Conservation (phyloP, 1,140 invertebrate species). For the Drosophila malerkotliana region DNA sequence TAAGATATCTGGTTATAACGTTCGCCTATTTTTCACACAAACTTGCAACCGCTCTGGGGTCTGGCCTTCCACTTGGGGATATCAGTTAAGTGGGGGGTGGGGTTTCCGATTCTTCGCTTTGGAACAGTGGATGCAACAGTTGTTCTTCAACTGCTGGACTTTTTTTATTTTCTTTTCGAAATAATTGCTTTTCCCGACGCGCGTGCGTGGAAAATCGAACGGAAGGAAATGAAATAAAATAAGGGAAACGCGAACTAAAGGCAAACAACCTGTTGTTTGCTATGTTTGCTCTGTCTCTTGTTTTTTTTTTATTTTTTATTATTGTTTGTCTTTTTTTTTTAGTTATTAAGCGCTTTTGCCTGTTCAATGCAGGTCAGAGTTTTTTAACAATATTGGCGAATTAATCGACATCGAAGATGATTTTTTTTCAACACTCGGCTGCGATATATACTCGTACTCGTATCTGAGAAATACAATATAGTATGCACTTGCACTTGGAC, state of each 20-base stretch:
- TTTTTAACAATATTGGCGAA: constrained; percentile 80
- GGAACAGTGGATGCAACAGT: constrained; percentile 23
- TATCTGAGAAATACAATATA: constrained; percentile 18
- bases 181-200: constrained; percentile 19
- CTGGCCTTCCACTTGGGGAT: constrained; percentile 18
- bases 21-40: constrained; percentile 34
- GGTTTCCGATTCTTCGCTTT: background rate
- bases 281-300: constrained; percentile 25
- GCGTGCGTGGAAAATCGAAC: constrained; percentile 48
- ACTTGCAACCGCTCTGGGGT: constrained; percentile 15
- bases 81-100: background rate
- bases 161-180: constrained; percentile 8
- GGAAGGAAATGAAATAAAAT: constrained; percentile 71
- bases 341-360: constrained; percentile 60
- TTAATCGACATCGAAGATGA: constrained; percentile 83
- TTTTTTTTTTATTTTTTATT: constrained; percentile 19
- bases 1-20: constrained; percentile 27
- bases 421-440: constrained; percentile 55
- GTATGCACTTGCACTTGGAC: constrained; percentile 58
- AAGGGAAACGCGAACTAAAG: constrained; percentile 72
- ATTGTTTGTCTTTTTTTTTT: constrained; percentile 18
- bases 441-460: constrained; percentile 10
- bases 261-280: constrained; percentile 64
- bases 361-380: constrained; percentile 83
- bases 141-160: constrained; percentile 42